Percentiles rank a stretch among this genome's conserved stretches.
phyloP scores from a whole-genome alignment of 2,113 vertebrate species.

The Neotoma lepida region DNA sequence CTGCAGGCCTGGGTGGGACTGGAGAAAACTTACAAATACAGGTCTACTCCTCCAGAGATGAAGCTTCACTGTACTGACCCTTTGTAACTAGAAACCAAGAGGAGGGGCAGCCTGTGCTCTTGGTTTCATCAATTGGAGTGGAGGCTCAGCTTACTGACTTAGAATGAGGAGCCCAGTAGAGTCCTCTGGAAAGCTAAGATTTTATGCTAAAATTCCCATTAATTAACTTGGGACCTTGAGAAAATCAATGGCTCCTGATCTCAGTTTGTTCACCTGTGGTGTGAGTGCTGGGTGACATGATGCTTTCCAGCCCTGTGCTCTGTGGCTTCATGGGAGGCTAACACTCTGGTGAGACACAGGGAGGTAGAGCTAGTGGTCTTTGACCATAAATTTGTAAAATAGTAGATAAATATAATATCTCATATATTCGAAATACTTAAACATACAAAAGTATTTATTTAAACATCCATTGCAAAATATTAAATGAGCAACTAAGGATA shows the following conservation, averaged over 20 bases:
- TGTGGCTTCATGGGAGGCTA: neutral
- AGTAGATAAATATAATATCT: neutral
- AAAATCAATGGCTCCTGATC: neutral
- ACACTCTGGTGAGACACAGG: neutral
- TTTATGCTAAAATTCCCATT: neutral
- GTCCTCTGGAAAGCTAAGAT: neutral
- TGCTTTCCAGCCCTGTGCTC: neutral
- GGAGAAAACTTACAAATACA: no score
- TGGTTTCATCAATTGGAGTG: neutral
- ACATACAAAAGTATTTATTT: neutral
- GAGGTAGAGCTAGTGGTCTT: neutral
- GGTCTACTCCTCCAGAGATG: neutral
- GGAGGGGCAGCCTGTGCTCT: neutral
- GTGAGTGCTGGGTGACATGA: neutral
- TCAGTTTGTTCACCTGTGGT: neutral
- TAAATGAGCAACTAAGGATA: constrained; percentile 17
- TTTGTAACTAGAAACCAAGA: neutral
- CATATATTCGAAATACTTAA: neutral
- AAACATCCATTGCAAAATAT: neutral
- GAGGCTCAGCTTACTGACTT: neutral
- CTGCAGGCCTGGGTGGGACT: no score
- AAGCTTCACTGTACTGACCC: neutral
- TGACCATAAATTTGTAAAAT: neutral
- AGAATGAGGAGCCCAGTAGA: neutral
- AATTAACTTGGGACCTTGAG: neutral